Evolutionary conservation across 2,797 vertebrate species (phyloP).

Genomic region (Bucorvus abyssinicus): DNA sequence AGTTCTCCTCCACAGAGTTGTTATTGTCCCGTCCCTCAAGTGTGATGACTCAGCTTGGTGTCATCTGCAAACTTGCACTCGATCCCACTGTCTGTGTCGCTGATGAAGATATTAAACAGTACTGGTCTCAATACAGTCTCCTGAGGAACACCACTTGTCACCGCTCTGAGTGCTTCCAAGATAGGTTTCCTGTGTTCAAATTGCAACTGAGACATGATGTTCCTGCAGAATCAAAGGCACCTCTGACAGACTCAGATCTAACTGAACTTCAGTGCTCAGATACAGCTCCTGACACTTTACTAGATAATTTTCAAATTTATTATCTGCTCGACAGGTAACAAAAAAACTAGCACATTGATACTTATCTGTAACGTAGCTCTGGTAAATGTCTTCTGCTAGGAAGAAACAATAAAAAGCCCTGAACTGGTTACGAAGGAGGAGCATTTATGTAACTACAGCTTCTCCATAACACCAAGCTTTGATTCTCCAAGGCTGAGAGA

Average conservation of each 20-base stretch:
- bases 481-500: not conserved
- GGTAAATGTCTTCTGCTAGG: not conserved
- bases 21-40: not conserved
- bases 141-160: not conserved
- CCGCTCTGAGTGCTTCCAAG: not conserved
- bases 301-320: not conserved
- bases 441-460: not conserved
- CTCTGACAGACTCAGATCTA: not conserved
- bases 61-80: not conserved
- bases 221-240: not conserved
- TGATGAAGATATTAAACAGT: not conserved
- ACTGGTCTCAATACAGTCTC: accelerated
- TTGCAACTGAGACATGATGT: not conserved
- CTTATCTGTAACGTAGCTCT: not conserved
- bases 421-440: not conserved
- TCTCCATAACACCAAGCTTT: not conserved
- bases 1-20: accelerated
- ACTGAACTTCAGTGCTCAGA: not conserved
- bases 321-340: not conserved
- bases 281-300: not conserved
- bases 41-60: not conserved
- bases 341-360: not conserved
- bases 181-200: not conserved
- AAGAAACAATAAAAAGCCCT: not conserved
- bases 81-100: accelerated